Conservation (phyloP, 2,797 vertebrate genomes). For the Hypotaenidia philippensis region DNA sequence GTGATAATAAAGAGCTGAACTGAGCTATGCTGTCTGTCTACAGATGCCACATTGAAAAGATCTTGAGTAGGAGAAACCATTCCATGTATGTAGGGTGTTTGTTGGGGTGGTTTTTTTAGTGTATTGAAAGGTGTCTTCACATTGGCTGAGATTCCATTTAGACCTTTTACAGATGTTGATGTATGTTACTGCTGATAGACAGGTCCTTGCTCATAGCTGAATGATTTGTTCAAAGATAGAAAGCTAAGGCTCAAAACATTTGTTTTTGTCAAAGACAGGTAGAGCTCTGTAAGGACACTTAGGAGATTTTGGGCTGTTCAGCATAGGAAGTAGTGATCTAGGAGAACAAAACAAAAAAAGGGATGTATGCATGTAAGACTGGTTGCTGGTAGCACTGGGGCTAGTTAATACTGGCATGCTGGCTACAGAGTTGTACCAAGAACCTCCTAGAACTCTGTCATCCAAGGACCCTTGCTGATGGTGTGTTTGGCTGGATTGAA, state of each 20-base stretch:
- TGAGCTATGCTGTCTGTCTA: not conserved
- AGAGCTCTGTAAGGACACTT: not conserved
- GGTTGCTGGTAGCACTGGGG: not conserved
- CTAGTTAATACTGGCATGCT: not conserved
- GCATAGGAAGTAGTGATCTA: not conserved
- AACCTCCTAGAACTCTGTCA: not conserved
- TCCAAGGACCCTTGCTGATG: not conserved
- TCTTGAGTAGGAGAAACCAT: not conserved
- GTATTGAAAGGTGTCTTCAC: not conserved
- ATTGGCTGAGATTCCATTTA: not conserved
- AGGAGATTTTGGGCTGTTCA: not conserved
- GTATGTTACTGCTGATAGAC: not conserved
- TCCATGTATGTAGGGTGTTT: not conserved
- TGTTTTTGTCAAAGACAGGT: not conserved
- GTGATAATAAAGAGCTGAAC: not conserved
- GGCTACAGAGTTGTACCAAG: not conserved
- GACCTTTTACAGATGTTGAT: not conserved
- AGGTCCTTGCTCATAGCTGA: not conserved
- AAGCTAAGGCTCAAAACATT: accelerated
- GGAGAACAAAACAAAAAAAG: not conserved
- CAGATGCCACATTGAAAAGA: not conserved
- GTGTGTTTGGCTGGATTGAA: not conserved
- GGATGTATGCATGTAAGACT: not conserved
- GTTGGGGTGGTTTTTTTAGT: not conserved
- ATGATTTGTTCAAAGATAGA: not conserved